Conservation (phyloP, 1,140 invertebrate genomes). For the Drosophila melanica region DNA sequence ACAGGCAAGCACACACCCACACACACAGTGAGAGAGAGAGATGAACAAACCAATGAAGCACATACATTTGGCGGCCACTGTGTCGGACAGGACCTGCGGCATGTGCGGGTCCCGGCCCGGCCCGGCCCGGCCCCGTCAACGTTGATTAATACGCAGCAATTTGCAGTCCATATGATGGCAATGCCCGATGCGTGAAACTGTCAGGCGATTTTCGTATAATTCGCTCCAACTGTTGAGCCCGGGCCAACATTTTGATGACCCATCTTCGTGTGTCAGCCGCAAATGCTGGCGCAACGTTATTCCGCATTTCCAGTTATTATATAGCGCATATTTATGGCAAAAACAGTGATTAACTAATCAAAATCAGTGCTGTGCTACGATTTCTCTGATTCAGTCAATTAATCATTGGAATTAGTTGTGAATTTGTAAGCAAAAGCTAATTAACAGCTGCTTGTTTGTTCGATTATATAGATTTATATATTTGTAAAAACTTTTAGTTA, state of each 20-base stretch:
- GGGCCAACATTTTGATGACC: constrained; percentile 34
- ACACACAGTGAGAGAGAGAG: constrained; percentile 7
- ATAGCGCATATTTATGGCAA: neutral
- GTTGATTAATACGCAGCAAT: constrained; percentile 75
- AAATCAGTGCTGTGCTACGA: neutral
- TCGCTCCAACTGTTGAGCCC: constrained; percentile 47
- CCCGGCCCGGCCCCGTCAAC: constrained; percentile 15
- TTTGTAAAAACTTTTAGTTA: too few species aligned
- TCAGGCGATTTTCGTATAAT: constrained; percentile 46
- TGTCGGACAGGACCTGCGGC: constrained; percentile 59
- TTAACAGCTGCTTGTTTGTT: neutral
- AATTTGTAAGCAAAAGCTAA: neutral
- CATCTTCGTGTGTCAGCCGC: constrained; percentile 21
- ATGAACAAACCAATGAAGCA: constrained; percentile 52
- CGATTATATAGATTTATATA: too few species aligned
- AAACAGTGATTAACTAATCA: neutral
- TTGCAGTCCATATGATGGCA: constrained; percentile 30
- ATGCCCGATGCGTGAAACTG: constrained; percentile 58
- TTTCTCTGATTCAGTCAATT: neutral
- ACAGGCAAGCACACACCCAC: constrained; percentile 34
- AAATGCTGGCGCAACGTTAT: constrained; percentile 12
- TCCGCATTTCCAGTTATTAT: neutral
- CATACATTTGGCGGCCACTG: constrained; percentile 54
- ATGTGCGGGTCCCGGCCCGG: constrained; percentile 40
- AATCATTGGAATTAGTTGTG: too few species aligned